Evolutionary conservation across 2,113 vertebrate genomes (phyloP).

Genomic region (Oreochromis aureus): DNA sequence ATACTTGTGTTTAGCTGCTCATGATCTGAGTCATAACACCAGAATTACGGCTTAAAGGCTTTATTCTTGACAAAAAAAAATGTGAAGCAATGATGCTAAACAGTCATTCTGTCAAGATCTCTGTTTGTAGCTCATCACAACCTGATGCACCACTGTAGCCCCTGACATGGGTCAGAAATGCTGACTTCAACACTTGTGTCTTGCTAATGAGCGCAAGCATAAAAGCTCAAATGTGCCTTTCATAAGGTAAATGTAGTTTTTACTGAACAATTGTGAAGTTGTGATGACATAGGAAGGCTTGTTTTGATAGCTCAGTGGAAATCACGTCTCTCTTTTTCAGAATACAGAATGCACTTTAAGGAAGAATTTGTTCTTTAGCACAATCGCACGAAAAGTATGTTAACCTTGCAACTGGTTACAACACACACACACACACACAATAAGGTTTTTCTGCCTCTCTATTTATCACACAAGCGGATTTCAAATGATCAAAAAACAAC

Average conservation of each 20-base stretch:
- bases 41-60: background rate
- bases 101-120: background rate
- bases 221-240: background rate
- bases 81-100: background rate
- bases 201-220: rapidly evolving
- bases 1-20: background rate
- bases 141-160: background rate
- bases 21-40: background rate
- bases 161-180: background rate
- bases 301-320: background rate
- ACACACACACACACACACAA: background rate
- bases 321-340: background rate
- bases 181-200: rapidly evolving
- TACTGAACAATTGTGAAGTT: background rate
- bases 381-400: rapidly evolving
- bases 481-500: background rate
- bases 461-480: rapidly evolving
- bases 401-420: background rate
- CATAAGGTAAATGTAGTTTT: background rate
- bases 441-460: rapidly evolving
- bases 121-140: background rate
- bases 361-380: rapidly evolving
- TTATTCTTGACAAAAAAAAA: background rate
- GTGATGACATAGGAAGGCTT: background rate
- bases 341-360: background rate